These are phyloP conservation scores for Bombus confusus DNA, from an alignment of 1,140 invertebrate species.

Conservation along the genomic window DNA sequence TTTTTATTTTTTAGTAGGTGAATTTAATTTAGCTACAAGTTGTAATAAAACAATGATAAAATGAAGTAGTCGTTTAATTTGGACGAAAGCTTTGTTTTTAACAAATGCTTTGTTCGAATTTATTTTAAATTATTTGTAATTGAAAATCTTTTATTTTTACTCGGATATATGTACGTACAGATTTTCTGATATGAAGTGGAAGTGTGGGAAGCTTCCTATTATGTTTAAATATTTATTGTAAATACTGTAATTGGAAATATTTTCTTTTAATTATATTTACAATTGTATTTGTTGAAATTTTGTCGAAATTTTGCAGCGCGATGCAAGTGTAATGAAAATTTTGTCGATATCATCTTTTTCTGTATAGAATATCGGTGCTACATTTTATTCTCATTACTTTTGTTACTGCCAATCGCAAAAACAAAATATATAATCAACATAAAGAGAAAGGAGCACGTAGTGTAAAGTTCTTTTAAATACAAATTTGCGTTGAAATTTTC, in stretches of 20 bases:
- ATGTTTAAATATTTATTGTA: conserved; percentile 40
- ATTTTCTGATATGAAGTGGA: not conserved
- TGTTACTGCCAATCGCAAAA: conserved; percentile 64
- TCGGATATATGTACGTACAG: not conserved
- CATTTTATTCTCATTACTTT: conserved; percentile 58
- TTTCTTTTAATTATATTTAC: conserved; percentile 14
- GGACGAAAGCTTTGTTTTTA: not conserved
- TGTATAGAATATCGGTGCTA: conserved; percentile 59
- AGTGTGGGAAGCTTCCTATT: conserved; percentile 8
- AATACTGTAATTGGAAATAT: conserved; percentile 27
- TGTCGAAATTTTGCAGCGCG: conserved; percentile 7
- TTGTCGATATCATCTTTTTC: conserved; percentile 55
- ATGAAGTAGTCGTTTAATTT: conserved; percentile 2
- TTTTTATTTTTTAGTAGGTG: conserved; percentile 2
- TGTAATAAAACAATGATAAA: not conserved
- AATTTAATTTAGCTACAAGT: not conserved
- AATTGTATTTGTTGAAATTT: conserved; percentile 10
- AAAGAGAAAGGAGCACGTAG: conserved; percentile 49
- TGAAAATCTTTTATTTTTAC: conserved; percentile 18
- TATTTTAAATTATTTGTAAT: conserved; percentile 32
- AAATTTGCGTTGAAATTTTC: conserved; percentile 51
- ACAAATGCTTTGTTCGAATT: not conserved
- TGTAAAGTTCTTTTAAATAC: conserved; percentile 45
- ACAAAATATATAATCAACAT: conserved; percentile 33
- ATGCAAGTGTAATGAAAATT: conserved; percentile 53